These are phyloP conservation scores for Pygoscelis antarcticus DNA, from an alignment of 2,113 vertebrate genomes.

Conservation along the genomic window DNA sequence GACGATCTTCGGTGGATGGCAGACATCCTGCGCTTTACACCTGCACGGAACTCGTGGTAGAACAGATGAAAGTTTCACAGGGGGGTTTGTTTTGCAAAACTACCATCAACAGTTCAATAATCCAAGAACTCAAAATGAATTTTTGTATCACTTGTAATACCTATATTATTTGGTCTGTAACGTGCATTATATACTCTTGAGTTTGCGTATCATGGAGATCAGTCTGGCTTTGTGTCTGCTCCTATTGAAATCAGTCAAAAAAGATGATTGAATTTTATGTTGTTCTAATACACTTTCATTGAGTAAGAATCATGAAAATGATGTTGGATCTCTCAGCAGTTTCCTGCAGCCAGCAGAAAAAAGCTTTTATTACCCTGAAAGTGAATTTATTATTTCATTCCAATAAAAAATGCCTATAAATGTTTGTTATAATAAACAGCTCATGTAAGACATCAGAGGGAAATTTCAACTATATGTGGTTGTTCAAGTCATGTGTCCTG, in stretches of 20 bases:
- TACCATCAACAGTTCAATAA: not conserved
- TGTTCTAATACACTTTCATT: not conserved
- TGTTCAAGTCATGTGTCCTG: fast-evolving
- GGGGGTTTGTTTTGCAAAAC: not conserved
- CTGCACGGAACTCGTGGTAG: not conserved
- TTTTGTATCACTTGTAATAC: not conserved
- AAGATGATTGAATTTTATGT: not conserved
- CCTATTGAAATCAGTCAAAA: not conserved
- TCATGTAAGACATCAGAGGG: not conserved
- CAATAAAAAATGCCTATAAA: not conserved
- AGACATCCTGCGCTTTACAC: not conserved
- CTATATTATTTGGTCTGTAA: not conserved
- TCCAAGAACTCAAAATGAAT: not conserved
- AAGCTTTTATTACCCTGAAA: not conserved
- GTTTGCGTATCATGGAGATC: not conserved
- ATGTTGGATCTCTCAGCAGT: not conserved
- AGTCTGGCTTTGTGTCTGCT: not conserved
- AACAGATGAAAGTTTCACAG: not conserved
- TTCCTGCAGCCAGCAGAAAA: not conserved
- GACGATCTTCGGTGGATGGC: not conserved
- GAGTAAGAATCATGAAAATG: not conserved
- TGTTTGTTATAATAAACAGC: not conserved
- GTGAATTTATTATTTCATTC: not conserved
- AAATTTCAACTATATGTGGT: not conserved
- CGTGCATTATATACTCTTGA: not conserved